Base-by-base conservation (phyloP, 1,140 invertebrate species). In the Rhopalosiphum maidis region DNA sequence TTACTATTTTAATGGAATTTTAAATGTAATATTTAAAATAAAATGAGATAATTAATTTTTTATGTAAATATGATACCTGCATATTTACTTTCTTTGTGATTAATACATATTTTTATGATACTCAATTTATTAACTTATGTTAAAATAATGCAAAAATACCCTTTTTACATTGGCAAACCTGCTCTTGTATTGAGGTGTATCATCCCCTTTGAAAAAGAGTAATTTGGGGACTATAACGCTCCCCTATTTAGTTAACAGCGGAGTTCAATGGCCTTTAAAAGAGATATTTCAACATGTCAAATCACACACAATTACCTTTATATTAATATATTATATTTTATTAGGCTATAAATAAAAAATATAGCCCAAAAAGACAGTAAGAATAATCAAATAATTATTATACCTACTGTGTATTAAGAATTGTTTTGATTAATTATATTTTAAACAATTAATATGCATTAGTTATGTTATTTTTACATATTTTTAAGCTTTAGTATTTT, bases 261-360 rank as follows among this genome's bases (percentile, higher is more conserved):
- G 48, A 54, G 87, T 89, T 89, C 87, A 51, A 54, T 89, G 87
- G 22, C 87, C 87, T 89, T 89, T 51, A 54, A 54, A 89, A 89
- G 87, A 51, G 22, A 89, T 54, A 89, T 89, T 89, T 89, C 87
- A 89, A 54, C n/a, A 37, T 89, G 48, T 89, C 48, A 35, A 55
- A 88, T 89, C 48, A 54, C 54, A 89, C 48, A 54, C 54, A 89
- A 89, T 89, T 54, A 54, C 48, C n/a, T 54, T 89, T 54, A 48
- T 48, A 30, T 51, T 48, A 88, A 48, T 87, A 35, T 51, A 88
- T 54, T 51, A 68, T 68, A n/a, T n/a, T 51, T 51, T 89, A 89
- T 54, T 37, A 25, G 18, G 15, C 25, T 21, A 6, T 87, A 48
- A 87, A 48, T 87, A 48, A 87, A 87, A 11, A 86, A 86, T 30